Base-by-base conservation (phyloP, 1,140 invertebrate genomes). In the Solenopsis fugax region DNA sequence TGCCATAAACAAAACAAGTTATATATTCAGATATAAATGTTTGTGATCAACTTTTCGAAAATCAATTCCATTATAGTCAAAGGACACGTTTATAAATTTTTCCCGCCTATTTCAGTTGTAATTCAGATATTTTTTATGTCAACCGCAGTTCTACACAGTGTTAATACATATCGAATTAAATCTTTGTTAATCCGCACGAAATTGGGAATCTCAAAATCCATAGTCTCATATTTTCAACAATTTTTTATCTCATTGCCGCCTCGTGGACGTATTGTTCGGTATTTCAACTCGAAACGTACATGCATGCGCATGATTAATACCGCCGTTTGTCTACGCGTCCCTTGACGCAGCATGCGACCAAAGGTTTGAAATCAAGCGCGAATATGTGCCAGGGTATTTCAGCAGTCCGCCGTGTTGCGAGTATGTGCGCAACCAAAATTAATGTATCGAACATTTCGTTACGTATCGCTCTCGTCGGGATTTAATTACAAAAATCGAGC, bases 401-500 rank as follows among this genome's bases (percentile, higher is more conserved):
- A 67, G 29, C 48, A 48, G 13, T 34, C 48, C 77, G 5, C 64
- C 16, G 48, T 41, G 34, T 69, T 60, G n/a, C 60, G 24, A 18
- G 7, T 45, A 67, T 62, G 60, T 21, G 77, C 37, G 41, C 48
- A 37, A 45, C 65, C 50, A 29, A 58, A 73, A 82, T 82, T 82
- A 82, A 82, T 82, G 80, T 58, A 82, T 82, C 67, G 80, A 82
- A 69, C 62, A 34, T 60, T 82, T 54, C 52, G 13, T 24, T 73
- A 45, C 58, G 48, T 71, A 65, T 87, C 58, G 54, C 34, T 37
- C 37, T 41, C 37, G 65, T 77, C 37, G 21, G n/a, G 34, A 81
- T 85, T 77, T 82, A 64, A 73, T 84, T 65, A 67, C 71, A 88
- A 90, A 90, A 90, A 90, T 90, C 89, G 64, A 90, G 81, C 77